Evolutionary conservation across 2,888 invertebrate species (phyloP), one percentile per base, ranked within the genome.

Genomic region (Apodemia mormo): DNA sequence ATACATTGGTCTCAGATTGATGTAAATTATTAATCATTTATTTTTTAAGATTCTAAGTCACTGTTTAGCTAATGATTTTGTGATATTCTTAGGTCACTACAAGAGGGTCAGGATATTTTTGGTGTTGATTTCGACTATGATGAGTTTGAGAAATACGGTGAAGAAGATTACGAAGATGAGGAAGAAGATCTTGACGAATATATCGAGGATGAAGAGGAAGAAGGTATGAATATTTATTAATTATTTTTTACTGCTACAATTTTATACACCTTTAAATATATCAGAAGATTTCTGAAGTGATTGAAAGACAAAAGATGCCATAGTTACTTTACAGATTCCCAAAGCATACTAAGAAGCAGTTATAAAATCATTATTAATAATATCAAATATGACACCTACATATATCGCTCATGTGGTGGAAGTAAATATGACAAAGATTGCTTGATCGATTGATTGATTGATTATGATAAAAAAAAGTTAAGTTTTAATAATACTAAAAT

Each of bases 71-170:
- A 12, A 65, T 66, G 8, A 45, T 29, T 56, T n/a, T 49, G 3
- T 33, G n/a, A 65, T 66, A 30, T 8, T 54, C 12, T 33, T 76
- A 97, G 96, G 12, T 97, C 97, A 0, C 92, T 99, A 29, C 99
- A 99, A 95, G 98, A 99, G 87, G 99, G 99, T 69, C 99, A 99
- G 87, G 99, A 99, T 84, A 98, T 99, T 76, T 99, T 99, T 85
- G 99, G 99, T 43, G 98, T 99, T n/a, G 99, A 99, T 86, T 99
- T 99, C 89, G 99, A 98, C 82, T 98, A 97, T 82, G 97, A 97
- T 72, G 98, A 98, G 77, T 97, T 98, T 87, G 96, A 96, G 69
- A 97, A 97, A 81, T 97, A 97, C 81, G 97, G 96, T 7, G 97
- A 97, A 69, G 97, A 97, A 75, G 97, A 97, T 73, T 97, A 97